These are phyloP conservation scores for Drosophila orena DNA, from an alignment of 1,140 invertebrate genomes.

Conservation along the genomic window DNA sequence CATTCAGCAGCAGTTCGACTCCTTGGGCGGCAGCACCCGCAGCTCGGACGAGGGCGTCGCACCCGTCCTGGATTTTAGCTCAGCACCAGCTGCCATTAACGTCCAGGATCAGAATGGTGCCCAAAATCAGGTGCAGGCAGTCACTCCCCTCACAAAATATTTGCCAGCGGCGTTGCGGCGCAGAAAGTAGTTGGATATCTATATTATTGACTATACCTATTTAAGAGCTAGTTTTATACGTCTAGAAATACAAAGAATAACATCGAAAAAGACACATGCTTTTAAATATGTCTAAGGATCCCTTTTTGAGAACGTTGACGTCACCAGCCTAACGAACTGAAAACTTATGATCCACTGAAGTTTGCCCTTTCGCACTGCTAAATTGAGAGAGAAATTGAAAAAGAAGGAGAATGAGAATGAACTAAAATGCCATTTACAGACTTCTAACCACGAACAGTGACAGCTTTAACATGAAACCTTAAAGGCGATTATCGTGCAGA, in stretches of 20 bases:
- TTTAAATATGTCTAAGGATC: neutral
- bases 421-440: conserved; percentile 16
- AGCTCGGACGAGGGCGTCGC: conserved; percentile 73
- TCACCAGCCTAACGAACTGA: conserved; percentile 1
- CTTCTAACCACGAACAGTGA: conserved; percentile 26
- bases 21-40: conserved; percentile 65
- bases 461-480: conserved; percentile 39
- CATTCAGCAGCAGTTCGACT: conserved; percentile 72
- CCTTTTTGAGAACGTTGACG: neutral
- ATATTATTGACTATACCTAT: conserved; percentile 4
- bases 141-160: conserved; percentile 50
- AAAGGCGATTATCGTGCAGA: conserved; percentile 33
- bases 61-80: conserved; percentile 70
- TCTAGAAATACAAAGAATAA: conserved; percentile 17
- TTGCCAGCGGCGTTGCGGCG: conserved; percentile 55
- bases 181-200: conserved; percentile 25
- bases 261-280: no score
- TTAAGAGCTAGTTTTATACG: conserved; percentile 14
- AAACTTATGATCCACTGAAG: conserved; percentile 7
- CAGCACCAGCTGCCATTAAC: conserved; percentile 19
- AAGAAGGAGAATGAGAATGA: neutral
- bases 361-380: conserved; percentile 3
- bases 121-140: conserved; percentile 2
- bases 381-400: conserved; percentile 12
- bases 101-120: conserved; percentile 10